A percentile compares a stretch with the other conserved stretches of the same genome.
phyloP scores from a whole-genome alignment of 2,113 vertebrate species.

The Hassar affinis region DNA sequence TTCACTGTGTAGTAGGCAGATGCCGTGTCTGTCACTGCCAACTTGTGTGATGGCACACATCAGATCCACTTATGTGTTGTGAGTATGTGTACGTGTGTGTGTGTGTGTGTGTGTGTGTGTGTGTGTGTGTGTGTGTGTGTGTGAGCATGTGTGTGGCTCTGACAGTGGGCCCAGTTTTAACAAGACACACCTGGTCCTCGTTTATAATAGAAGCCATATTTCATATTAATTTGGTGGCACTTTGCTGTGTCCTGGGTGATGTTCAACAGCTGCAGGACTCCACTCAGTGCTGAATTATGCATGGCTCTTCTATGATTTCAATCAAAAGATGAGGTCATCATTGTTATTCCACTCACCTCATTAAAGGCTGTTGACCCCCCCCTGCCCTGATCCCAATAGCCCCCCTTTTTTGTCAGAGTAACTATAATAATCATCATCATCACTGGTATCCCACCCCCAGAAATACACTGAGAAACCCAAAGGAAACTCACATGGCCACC shows the following conservation, averaged over 20 bases:
- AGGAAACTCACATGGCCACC: too few species aligned
- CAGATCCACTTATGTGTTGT: conserved; percentile 3
- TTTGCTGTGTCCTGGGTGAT: conserved; percentile 66
- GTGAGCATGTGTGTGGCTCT: conserved; percentile 24
- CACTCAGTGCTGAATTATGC: conserved; percentile 66
- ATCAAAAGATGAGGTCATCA: conserved; percentile 51
- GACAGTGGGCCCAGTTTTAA: conserved; percentile 64
- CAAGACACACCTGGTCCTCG: conserved; percentile 74
- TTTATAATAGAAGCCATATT: conserved; percentile 73
- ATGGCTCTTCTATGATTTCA: conserved; percentile 61
- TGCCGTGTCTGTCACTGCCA: conserved; percentile 51
- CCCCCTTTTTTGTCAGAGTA: background rate
- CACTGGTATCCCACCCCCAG: too few species aligned
- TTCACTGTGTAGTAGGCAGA: background rate
- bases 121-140: background rate
- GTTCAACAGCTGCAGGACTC: conserved; percentile 70
- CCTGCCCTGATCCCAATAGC: background rate
- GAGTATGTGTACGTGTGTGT: background rate
- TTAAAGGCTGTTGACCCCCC: conserved; percentile 9
- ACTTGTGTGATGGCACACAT: conserved; percentile 54
- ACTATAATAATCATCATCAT: background rate
- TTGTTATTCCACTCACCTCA: conserved; percentile 47
- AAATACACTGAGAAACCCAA: too few species aligned
- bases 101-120: background rate
- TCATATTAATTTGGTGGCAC: conserved; percentile 69